Evolutionary conservation across 2,888 invertebrate species (phyloP).

Genomic region (Folsomia candida): DNA sequence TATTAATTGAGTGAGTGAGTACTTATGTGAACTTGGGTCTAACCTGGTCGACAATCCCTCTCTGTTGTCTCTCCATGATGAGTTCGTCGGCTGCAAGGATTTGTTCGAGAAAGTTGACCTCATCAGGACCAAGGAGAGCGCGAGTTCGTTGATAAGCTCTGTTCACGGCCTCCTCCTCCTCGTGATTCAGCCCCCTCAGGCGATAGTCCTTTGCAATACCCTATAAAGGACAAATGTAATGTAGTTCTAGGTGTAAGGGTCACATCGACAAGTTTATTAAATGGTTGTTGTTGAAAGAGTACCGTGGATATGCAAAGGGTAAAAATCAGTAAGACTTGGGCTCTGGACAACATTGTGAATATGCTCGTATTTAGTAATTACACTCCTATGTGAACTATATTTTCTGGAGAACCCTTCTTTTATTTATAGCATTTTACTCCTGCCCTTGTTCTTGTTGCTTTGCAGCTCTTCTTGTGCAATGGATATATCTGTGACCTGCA

Average conservation of each 20-base stretch:
- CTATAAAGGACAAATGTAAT: not conserved
- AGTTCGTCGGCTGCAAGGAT: conserved; percentile 29
- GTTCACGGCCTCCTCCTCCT: not conserved
- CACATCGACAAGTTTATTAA: too few species aligned
- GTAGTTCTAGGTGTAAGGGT: not conserved
- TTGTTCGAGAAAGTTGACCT: conserved; percentile 24
- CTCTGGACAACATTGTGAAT: too few species aligned
- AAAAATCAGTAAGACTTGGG: not conserved
- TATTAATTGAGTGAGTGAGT: too few species aligned
- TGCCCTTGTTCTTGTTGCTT: too few species aligned
- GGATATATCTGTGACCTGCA: too few species aligned
- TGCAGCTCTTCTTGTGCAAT: too few species aligned
- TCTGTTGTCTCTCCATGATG: conserved; percentile 20
- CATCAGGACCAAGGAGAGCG: conserved; percentile 14
- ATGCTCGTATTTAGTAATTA: too few species aligned
- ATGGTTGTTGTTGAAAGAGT: not conserved
- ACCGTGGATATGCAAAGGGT: not conserved
- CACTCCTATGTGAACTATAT: too few species aligned
- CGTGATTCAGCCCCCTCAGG: not conserved
- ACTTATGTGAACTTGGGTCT: too few species aligned
- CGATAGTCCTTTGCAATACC: not conserved
- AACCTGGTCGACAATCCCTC: conserved; percentile 32
- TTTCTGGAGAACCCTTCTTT: too few species aligned
- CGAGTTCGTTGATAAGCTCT: not conserved
- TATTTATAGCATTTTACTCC: too few species aligned